Percentiles rank a stretch among this genome's conserved stretches.
These are phyloP conservation scores for Thalassarche chlororhynchos DNA, from an alignment of 2,113 vertebrate genomes.

Conservation along the genomic window DNA sequence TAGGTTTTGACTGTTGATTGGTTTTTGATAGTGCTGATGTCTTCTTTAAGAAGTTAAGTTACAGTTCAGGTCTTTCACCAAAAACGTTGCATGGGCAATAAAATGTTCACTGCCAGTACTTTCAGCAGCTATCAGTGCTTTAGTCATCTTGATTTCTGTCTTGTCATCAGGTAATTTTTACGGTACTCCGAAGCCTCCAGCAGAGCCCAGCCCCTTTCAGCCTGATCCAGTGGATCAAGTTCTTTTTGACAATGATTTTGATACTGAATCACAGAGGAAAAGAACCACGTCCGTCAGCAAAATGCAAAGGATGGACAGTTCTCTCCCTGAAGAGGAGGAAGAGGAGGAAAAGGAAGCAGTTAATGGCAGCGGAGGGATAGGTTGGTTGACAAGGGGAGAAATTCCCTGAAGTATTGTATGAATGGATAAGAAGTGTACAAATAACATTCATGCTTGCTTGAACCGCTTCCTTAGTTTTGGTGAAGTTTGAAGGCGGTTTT, in stretches of 20 bases:
- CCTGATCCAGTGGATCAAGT: constrained; percentile 96
- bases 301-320: constrained; percentile 95
- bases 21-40: neutral
- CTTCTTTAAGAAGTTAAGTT: neutral
- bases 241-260: constrained; percentile 96
- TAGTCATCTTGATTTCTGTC: neutral
- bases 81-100: rapidly evolving
- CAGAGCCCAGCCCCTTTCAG: constrained; percentile 94
- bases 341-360: constrained; percentile 91
- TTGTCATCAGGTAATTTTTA: constrained; percentile 91
- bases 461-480: neutral
- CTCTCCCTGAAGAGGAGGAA: constrained; percentile 94
- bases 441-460: neutral
- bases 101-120: neutral
- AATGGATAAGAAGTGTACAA: neutral
- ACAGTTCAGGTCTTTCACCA: neutral
- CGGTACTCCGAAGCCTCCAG: constrained; percentile 94
- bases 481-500: neutral
- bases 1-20: neutral
- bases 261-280: constrained; percentile 91
- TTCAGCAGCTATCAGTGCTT: neutral
- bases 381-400: constrained; percentile 71
- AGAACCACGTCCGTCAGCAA: constrained; percentile 97
- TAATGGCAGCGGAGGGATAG: constrained; percentile 84
- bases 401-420: neutral